phyloP scores from a whole-genome alignment of 1,140 invertebrate genomes.

The Bombus superbus region DNA sequence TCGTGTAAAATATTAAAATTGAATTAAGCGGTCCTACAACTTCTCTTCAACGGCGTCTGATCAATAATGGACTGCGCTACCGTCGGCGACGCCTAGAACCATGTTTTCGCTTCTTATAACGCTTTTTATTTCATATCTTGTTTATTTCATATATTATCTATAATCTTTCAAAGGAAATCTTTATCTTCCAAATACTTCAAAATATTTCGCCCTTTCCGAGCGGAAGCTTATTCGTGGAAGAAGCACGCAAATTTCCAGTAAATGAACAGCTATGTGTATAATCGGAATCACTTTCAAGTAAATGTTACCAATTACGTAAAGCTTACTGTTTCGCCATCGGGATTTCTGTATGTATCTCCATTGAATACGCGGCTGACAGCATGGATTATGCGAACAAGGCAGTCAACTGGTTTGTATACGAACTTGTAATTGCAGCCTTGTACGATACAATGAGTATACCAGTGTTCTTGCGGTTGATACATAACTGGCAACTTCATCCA shows the following conservation, averaged over 20 bases:
- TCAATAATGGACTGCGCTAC: conserved; percentile 30
- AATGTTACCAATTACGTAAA: conserved; percentile 15
- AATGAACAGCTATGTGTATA: conserved; percentile 11
- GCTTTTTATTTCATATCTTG: not conserved
- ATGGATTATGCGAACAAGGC: conserved; percentile 28
- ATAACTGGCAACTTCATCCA: not conserved
- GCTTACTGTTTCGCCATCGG: not conserved
- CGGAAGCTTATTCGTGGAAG: not conserved
- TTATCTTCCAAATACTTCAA: too few species aligned
- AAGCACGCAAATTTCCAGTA: not conserved
- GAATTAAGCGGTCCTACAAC: not conserved
- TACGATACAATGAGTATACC: not conserved
- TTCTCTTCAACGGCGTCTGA: not conserved
- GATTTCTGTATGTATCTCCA: not conserved
- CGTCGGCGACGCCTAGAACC: not conserved
- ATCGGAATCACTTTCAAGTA: conserved; percentile 10
- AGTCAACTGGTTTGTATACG: not conserved
- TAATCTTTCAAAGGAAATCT: not conserved
- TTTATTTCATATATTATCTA: too few species aligned
- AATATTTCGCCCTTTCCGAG: not conserved
- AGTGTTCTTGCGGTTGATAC: not conserved
- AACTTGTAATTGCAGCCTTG: conserved; percentile 19
- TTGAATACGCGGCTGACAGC: not conserved
- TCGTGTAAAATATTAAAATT: conserved; percentile 6
- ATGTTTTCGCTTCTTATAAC: not conserved